Percentiles rank a stretch among this genome's conserved stretches.
These are phyloP conservation scores for Epinephelus coioides DNA, from an alignment of 2,797 vertebrate species.

Conservation along the genomic window DNA sequence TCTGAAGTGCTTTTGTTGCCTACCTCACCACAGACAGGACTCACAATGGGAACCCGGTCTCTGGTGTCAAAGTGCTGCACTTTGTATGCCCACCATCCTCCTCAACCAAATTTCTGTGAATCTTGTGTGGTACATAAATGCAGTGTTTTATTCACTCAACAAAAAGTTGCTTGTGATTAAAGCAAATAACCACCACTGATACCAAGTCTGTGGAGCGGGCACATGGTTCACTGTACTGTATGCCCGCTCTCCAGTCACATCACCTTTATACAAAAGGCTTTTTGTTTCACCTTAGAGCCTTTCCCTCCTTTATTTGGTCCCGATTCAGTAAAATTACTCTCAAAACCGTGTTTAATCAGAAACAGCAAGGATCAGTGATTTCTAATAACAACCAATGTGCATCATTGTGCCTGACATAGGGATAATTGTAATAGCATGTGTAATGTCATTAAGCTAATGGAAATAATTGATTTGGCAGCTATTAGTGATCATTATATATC, in stretches of 20 bases:
- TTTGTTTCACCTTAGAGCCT: background rate
- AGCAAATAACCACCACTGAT: constrained; percentile 32
- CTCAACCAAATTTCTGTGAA: too few relatives aligned
- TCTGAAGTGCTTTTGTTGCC: too few relatives aligned
- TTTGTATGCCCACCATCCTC: too few relatives aligned
- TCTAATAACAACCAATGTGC: constrained; percentile 36
- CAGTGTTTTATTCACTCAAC: too few relatives aligned
- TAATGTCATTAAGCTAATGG: constrained; percentile 49
- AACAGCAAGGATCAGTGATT: constrained; percentile 48
- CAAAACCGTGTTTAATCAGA: constrained; percentile 40
- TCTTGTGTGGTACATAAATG: too few relatives aligned
- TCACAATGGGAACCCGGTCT: too few relatives aligned
- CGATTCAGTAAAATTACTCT: constrained; percentile 11
- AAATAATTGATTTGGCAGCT: constrained; percentile 51
- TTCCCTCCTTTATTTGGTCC: constrained; percentile 14
- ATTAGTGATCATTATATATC: constrained; percentile 4
- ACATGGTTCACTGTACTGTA: background rate
- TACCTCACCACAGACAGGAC: too few relatives aligned
- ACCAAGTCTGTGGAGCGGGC: constrained; percentile 8
- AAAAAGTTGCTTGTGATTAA: background rate
- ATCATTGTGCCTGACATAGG: constrained; percentile 32
- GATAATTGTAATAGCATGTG: constrained; percentile 41
- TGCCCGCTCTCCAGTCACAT: constrained; percentile 4
- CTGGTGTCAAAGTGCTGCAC: too few relatives aligned
- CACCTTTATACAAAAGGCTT: background rate